Conservation (phyloP, 2,797 vertebrate species). For the Sebastes umbrosus region DNA sequence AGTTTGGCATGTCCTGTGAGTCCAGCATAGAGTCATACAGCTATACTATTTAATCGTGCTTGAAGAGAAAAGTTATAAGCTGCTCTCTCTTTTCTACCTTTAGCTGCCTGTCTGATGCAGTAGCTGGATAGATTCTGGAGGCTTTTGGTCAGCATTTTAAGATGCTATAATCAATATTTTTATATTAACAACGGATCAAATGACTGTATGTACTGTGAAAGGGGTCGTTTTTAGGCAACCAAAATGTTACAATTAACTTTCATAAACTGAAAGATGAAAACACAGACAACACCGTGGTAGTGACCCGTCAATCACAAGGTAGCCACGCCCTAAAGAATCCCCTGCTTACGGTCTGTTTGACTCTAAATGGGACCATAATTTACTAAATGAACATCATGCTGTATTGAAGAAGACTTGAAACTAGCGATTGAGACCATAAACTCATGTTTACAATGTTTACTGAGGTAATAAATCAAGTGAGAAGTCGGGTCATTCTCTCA, state of each 20-base stretch:
- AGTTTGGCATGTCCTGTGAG: conserved; percentile 86
- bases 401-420: no score
- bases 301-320: no score
- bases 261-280: no score
- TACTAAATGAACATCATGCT: no score
- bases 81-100: not conserved
- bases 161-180: not conserved
- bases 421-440: no score
- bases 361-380: no score
- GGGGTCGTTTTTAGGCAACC: no score
- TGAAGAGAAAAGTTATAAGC: not conserved
- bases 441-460: no score
- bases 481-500: fast-evolving
- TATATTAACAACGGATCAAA: not conserved
- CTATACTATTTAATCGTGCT: not conserved
- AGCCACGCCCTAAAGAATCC: no score
- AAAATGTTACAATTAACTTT: no score
- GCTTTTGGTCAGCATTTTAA: not conserved
- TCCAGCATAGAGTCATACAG: not conserved
- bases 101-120: not conserved
- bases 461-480: no score
- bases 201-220: not conserved
- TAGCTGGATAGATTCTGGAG: not conserved
- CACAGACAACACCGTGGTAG: no score
- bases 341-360: fast-evolving